Evolutionary conservation across 2,113 vertebrate species (phyloP).

Genomic region (Buteo buteo): DNA sequence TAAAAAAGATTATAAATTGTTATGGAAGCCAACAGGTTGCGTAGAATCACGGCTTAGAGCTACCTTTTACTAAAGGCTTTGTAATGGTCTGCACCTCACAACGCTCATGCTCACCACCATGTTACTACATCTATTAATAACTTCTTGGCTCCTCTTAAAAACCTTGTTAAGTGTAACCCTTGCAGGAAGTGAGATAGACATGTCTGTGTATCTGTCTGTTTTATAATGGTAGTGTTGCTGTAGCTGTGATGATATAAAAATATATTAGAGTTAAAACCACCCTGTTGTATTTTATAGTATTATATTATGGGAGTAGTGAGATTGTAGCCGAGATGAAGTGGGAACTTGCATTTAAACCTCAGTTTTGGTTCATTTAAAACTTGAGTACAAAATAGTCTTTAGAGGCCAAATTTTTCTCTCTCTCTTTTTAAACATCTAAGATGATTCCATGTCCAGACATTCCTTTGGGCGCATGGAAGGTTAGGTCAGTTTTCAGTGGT

Average conservation of each 20-base stretch:
- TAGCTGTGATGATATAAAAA: conserved; percentile 32
- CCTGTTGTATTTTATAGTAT: conserved; percentile 1
- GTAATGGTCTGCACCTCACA: not conserved
- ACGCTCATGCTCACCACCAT: not conserved
- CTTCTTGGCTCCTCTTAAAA: conserved; percentile 13
- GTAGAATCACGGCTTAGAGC: not conserved
- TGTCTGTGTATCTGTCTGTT: conserved; percentile 13
- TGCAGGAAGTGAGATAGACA: conserved; percentile 35
- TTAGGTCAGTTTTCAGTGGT: not conserved
- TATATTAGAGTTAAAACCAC: not conserved
- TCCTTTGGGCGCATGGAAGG: not conserved
- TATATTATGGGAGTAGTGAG: not conserved
- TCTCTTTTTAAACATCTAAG: not conserved
- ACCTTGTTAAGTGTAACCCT: not conserved
- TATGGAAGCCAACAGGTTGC: not conserved
- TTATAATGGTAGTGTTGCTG: conserved; percentile 2
- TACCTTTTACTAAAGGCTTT: not conserved
- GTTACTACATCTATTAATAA: not conserved
- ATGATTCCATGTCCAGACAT: not conserved
- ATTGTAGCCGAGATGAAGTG: not conserved
- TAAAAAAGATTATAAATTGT: not conserved
- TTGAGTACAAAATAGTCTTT: not conserved
- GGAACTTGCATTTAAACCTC: not conserved
- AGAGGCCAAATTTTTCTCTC: not conserved
- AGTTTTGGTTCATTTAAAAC: not conserved